These are phyloP conservation scores for Cerastoderma edule DNA, from an alignment of 2,888 invertebrate species.

Conservation along the genomic window DNA sequence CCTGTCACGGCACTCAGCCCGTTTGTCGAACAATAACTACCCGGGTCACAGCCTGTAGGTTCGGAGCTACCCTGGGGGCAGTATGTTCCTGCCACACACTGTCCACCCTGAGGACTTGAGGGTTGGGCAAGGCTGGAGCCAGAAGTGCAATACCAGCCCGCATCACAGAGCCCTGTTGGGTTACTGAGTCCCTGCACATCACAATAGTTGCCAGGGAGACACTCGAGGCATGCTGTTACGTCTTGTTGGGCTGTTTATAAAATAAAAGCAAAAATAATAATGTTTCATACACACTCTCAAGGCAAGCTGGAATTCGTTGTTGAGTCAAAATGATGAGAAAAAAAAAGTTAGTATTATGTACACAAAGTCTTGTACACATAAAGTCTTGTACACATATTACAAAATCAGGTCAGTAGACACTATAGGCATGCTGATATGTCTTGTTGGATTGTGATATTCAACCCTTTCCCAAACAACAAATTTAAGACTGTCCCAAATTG, in stretches of 20 bases:
- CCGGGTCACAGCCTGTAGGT: constrained; percentile 75
- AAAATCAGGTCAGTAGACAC: constrained; percentile 76
- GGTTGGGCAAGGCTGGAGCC: constrained; percentile 76
- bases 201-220: constrained; percentile 77
- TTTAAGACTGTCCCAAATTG: too few species aligned
- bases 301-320: too few species aligned
- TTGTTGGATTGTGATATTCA: too few species aligned
- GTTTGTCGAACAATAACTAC: constrained; percentile 74
- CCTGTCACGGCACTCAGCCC: constrained; percentile 70
- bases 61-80: constrained; percentile 79
- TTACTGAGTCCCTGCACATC: constrained; percentile 68
- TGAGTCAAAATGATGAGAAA: too few species aligned
- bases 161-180: constrained; percentile 74
- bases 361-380: too few species aligned
- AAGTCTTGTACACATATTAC: too few species aligned
- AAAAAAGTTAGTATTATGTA: too few species aligned
- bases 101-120: constrained; percentile 78
- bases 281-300: too few species aligned
- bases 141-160: constrained; percentile 78
- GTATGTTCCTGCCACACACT: constrained; percentile 79
- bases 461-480: too few species aligned
- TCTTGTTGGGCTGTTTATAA: constrained; percentile 70
- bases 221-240: constrained; percentile 67
- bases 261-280: neutral
- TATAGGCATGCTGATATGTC: constrained; percentile 67